Evolutionary conservation across 2,113 vertebrate species (phyloP).

Genomic region (Raja brachyura): DNA sequence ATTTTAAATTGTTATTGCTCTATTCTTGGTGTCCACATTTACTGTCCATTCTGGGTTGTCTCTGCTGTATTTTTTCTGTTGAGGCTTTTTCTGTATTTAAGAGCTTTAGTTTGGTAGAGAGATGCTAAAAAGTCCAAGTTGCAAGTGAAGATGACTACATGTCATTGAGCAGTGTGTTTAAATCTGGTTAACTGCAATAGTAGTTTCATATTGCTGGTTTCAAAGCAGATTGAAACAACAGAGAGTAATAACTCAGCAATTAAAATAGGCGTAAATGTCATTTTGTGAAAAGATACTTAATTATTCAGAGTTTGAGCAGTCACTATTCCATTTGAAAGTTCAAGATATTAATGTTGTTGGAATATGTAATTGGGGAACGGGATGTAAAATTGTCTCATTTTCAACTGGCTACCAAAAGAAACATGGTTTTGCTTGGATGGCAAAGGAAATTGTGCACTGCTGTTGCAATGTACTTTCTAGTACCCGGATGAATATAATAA

Average conservation of each 20-base stretch:
- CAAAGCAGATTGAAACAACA: background rate
- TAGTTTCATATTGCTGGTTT: background rate
- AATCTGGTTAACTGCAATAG: background rate
- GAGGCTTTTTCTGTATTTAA: background rate
- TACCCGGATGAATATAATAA: background rate
- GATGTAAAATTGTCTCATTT: background rate
- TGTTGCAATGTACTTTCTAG: background rate
- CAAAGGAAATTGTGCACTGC: background rate
- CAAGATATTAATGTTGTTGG: background rate
- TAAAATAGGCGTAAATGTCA: background rate
- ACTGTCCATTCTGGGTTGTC: background rate
- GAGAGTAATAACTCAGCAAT: background rate
- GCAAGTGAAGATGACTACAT: background rate
- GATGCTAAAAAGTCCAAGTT: background rate
- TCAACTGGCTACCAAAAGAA: background rate
- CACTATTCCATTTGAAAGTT: background rate
- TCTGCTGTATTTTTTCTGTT: background rate
- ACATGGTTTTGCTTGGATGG: background rate
- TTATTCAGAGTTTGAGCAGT: background rate
- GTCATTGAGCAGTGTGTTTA: background rate
- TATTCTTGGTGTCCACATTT: background rate
- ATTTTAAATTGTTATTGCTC: background rate
- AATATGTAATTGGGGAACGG: background rate
- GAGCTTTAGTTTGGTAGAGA: background rate
- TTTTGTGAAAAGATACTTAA: background rate